phyloP scores from a whole-genome alignment of 2,113 vertebrate species.

The Podarcis cretensis region DNA sequence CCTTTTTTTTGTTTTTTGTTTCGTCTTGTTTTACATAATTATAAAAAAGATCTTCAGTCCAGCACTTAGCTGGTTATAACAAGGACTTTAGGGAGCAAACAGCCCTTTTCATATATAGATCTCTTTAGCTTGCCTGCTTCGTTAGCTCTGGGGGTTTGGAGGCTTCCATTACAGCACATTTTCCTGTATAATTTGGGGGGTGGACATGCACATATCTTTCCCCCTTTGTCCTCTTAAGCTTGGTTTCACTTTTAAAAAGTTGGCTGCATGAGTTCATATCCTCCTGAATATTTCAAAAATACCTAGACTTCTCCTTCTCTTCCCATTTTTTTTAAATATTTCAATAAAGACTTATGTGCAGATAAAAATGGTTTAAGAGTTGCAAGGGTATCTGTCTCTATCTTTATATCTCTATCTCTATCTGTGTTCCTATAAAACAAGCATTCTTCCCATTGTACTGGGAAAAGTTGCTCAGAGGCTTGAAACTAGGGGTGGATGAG shows the following conservation, averaged over 20 bases:
- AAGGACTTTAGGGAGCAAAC: slow-evolving; percentile 92
- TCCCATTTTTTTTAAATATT: background rate
- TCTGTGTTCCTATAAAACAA: background rate
- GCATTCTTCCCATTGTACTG: background rate
- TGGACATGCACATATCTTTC: slow-evolving; percentile 67
- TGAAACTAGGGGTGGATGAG: no score
- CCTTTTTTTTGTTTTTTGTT: no score
- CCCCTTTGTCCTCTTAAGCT: slow-evolving; percentile 65
- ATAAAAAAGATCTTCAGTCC: slow-evolving; percentile 82
- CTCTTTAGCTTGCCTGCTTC: slow-evolving; percentile 77
- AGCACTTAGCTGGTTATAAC: slow-evolving; percentile 89
- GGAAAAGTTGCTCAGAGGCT: background rate
- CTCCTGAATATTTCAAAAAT: slow-evolving; percentile 70
- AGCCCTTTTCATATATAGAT: slow-evolving; percentile 60
- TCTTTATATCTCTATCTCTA: background rate
- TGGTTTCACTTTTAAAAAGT: slow-evolving; percentile 56
- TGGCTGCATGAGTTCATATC: slow-evolving; percentile 42
- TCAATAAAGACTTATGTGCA: background rate
- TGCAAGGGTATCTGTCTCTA: background rate
- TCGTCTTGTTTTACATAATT: background rate
- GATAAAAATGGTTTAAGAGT: background rate
- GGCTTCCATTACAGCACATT: slow-evolving; percentile 83
- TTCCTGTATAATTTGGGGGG: slow-evolving; percentile 85
- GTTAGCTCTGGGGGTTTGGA: slow-evolving; percentile 82
- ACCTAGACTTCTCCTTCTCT: slow-evolving; percentile 2